These are phyloP conservation scores for Gobio gobio DNA, from an alignment of 2,113 vertebrate genomes.

Conservation along the genomic window DNA sequence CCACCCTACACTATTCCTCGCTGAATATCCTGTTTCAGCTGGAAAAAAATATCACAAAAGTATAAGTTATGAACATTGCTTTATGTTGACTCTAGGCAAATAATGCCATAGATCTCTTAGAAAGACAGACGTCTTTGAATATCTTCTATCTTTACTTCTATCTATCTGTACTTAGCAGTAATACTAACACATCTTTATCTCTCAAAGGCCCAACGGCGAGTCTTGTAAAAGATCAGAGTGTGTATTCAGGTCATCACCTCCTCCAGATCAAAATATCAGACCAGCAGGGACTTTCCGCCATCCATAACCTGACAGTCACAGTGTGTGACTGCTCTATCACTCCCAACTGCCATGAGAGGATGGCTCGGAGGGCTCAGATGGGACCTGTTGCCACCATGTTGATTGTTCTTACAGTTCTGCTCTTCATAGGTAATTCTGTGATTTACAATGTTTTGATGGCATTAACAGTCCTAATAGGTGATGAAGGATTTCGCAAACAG, in stretches of 20 bases:
- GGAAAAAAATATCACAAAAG: not conserved
- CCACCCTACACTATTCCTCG: not conserved
- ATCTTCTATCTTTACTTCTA: no score
- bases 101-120: no score
- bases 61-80: not conserved
- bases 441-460: no score
- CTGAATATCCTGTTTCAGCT: not conserved
- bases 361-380: not conserved
- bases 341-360: conserved; percentile 45
- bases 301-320: conserved; percentile 66
- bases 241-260: conserved; percentile 37
- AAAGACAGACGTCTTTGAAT: no score
- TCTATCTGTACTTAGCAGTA: not conserved
- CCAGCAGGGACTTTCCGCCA: conserved; percentile 47
- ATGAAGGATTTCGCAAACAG: not conserved
- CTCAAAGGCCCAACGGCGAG: conserved; percentile 9
- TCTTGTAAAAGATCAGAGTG: conserved; percentile 24
- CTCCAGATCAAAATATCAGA: conserved; percentile 66
- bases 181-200: not conserved
- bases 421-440: conserved; percentile 63
- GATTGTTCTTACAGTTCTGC: conserved; percentile 26
- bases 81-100: not conserved
- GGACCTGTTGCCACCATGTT: conserved; percentile 11
- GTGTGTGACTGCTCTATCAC: conserved; percentile 66
- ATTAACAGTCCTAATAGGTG: not conserved